phyloP scores from a whole-genome alignment of 1,140 invertebrate species.

The Micrasema minimum region DNA sequence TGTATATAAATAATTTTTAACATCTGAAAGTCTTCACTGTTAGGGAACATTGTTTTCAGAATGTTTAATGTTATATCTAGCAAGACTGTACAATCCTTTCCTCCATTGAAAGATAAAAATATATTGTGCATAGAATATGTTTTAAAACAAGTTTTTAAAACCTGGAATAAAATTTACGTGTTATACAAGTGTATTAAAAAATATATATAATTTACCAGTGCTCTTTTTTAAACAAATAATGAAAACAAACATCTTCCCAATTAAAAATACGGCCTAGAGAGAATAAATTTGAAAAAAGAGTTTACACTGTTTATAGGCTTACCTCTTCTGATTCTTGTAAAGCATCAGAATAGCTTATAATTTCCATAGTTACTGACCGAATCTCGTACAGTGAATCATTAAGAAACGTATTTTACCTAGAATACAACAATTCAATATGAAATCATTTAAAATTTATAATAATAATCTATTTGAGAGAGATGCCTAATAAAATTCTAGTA shows the following conservation, averaged over 20 bases:
- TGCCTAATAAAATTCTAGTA: too few species aligned
- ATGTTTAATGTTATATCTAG: conserved; percentile 81
- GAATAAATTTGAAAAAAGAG: too few species aligned
- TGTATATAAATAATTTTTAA: conserved; percentile 81
- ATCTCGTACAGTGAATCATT: background rate
- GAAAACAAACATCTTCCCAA: too few species aligned
- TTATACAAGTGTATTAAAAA: too few species aligned
- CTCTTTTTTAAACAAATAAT: too few species aligned
- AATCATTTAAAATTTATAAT: too few species aligned
- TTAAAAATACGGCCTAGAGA: too few species aligned
- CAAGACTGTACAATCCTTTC: conserved; percentile 95
- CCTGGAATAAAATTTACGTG: too few species aligned
- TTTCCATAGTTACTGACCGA: conserved; percentile 32
- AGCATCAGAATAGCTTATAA: conserved; percentile 40
- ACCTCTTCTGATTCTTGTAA: conserved; percentile 42
- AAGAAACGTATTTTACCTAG: conserved; percentile 1
- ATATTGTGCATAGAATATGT: conserved; percentile 76
- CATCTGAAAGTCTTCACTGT: conserved; percentile 56
- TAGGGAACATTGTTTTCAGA: conserved; percentile 67
- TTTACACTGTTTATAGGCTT: conserved; percentile 1
- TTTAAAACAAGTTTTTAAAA: conserved; percentile 65
- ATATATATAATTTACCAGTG: too few species aligned
- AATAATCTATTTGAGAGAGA: too few species aligned
- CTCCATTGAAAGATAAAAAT: conserved; percentile 95
- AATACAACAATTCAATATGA: background rate